Evolutionary conservation across 1,140 invertebrate species (phyloP).

Genomic region (Lethrus apterus): DNA sequence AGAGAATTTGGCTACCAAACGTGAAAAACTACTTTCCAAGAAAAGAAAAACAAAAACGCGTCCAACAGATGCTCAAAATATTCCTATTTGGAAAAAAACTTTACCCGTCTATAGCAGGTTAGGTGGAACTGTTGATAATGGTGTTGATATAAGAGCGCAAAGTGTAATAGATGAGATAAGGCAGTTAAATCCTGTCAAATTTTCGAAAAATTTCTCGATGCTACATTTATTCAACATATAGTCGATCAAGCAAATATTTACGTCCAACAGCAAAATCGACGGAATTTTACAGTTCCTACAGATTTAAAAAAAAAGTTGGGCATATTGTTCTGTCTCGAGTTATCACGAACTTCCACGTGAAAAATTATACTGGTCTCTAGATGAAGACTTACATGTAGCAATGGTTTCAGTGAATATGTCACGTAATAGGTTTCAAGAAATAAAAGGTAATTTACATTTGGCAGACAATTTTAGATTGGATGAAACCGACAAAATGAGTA

Average conservation of each 20-base stretch:
- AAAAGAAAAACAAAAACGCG: too few relatives aligned
- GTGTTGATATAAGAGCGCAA: not conserved
- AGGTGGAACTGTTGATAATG: too few relatives aligned
- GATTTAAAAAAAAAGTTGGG: conserved; percentile 28
- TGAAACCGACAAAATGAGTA: conserved; percentile 3
- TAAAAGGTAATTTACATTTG: conserved; percentile 2
- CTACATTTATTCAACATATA: conserved; percentile 27
- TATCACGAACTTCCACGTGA: conserved; percentile 31
- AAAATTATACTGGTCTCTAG: conserved; percentile 29
- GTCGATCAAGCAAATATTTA: conserved; percentile 26
- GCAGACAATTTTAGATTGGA: conserved; percentile 3
- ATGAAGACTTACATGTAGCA: conserved; percentile 31
- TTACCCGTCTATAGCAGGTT: not conserved
- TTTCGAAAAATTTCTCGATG: conserved; percentile 31
- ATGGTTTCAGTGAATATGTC: conserved; percentile 21
- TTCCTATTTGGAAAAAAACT: not conserved
- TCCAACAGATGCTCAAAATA: not conserved
- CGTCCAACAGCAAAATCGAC: conserved; percentile 30
- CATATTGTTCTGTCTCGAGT: conserved; percentile 29
- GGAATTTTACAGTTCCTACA: conserved; percentile 25
- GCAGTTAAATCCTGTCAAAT: conserved; percentile 17
- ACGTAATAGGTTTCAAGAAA: conserved; percentile 2
- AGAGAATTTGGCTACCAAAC: too few relatives aligned
- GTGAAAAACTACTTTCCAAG: too few relatives aligned
- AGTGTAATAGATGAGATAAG: not conserved